phyloP scores from a whole-genome alignment of 2,888 invertebrate genomes.

The Ochropleura plecta region DNA sequence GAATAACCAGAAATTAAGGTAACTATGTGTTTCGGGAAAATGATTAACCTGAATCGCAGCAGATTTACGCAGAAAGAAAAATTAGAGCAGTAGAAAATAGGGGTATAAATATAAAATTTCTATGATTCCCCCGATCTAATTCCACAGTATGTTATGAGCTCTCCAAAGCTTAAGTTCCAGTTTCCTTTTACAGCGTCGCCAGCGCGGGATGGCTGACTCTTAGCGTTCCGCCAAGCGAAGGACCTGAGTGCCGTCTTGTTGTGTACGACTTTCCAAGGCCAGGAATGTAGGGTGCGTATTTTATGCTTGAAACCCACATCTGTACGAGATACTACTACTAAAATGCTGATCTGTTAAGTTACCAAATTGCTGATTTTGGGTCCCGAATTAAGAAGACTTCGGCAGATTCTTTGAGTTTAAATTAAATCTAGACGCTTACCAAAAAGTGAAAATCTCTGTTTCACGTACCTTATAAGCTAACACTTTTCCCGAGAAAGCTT shows the following conservation, averaged over 20 bases:
- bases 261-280: constrained; percentile 25
- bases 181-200: constrained; percentile 56
- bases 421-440: constrained; percentile 18
- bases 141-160: constrained; percentile 28
- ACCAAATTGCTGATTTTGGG: neutral
- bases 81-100: neutral
- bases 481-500: constrained; percentile 93
- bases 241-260: constrained; percentile 54
- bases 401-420: constrained; percentile 7
- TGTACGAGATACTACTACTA: neutral
- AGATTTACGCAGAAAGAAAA: constrained; percentile 7
- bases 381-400: neutral
- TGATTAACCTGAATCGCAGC: neutral
- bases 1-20: neutral
- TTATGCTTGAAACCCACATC: neutral
- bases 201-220: constrained; percentile 49
- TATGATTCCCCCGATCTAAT: constrained; percentile 18
- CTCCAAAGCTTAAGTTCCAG: constrained; percentile 42
- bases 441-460: constrained; percentile 10
- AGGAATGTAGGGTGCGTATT: constrained; percentile 23
- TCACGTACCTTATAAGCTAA: constrained; percentile 92
- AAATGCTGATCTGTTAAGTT: neutral
- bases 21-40: constrained; percentile 1
- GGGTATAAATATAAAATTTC: constrained; percentile 4
- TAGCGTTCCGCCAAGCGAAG: constrained; percentile 52